Conservation (phyloP, 2,797 vertebrate genomes). For the Choloepus didactylus region DNA sequence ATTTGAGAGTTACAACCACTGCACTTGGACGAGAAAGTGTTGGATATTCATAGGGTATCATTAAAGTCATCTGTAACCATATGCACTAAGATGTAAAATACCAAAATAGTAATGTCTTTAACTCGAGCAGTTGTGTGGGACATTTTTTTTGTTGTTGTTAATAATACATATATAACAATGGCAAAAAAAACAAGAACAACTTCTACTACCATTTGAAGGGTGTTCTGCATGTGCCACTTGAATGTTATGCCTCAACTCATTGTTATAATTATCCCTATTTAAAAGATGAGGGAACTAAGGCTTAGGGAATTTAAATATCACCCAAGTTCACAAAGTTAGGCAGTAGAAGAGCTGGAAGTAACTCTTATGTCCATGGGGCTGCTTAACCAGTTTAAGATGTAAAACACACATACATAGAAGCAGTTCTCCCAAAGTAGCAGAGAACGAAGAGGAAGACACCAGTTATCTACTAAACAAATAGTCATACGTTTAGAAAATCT, state of each 20-base stretch:
- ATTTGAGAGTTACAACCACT: not conserved
- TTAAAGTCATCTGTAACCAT: not conserved
- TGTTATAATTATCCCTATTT: not conserved
- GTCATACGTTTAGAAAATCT: rapidly evolving
- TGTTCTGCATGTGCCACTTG: not conserved
- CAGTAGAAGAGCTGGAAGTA: not conserved
- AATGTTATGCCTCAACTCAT: not conserved
- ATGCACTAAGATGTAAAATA: not conserved
- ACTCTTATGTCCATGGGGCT: not conserved
- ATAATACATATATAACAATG: too few species aligned
- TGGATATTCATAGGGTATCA: not conserved
- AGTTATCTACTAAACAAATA: rapidly evolving
- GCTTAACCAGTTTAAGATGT: not conserved
- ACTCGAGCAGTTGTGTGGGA: not conserved
- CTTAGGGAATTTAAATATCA: not conserved
- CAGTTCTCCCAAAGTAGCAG: not conserved
- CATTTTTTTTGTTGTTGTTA: too few species aligned
- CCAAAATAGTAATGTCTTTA: not conserved
- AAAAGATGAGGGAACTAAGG: not conserved
- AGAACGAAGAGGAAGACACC: not conserved
- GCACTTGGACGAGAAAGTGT: not conserved
- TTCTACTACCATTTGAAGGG: not conserved
- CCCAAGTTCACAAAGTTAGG: not conserved
- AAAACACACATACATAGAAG: rapidly evolving
- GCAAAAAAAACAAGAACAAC: not conserved